phyloP scores from a whole-genome alignment of 2,888 invertebrate genomes.

The Diplazon laetatorius region DNA sequence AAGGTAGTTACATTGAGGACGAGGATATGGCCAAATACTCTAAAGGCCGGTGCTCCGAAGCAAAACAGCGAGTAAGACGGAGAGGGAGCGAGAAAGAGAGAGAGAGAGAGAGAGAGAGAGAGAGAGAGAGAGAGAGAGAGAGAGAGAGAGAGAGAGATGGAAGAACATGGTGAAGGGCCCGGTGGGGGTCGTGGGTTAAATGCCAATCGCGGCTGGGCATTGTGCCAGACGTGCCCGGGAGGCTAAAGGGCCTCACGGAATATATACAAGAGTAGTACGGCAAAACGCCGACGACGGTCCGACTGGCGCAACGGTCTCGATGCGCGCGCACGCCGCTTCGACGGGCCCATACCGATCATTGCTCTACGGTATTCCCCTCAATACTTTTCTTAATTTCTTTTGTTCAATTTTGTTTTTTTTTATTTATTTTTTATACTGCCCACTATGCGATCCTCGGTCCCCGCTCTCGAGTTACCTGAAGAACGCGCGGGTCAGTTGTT shows the following conservation, averaged over 20 bases:
- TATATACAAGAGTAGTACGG: constrained; percentile 47
- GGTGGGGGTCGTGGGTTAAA: constrained; percentile 74
- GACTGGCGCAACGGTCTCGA: constrained; percentile 26
- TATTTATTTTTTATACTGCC: too few species aligned
- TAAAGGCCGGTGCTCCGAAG: constrained; percentile 27
- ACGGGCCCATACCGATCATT: constrained; percentile 14
- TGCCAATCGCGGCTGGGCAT: constrained; percentile 75
- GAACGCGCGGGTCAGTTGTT: constrained; percentile 71
- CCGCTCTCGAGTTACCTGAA: constrained; percentile 37
- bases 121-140: constrained; percentile 50
- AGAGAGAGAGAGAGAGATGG: constrained; percentile 65
- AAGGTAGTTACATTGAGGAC: constrained; percentile 40
- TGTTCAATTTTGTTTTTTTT: too few species aligned
- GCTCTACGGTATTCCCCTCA: constrained; percentile 31
- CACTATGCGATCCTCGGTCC: constrained; percentile 1
- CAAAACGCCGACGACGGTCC: constrained; percentile 53
- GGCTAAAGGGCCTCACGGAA: constrained; percentile 64
- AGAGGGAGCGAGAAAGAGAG: constrained; percentile 64
- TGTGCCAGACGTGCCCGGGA: constrained; percentile 70
- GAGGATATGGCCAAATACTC: constrained; percentile 59
- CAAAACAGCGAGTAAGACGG: constrained; percentile 48
- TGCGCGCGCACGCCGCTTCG: not conserved
- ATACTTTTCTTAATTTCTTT: constrained; percentile 17
- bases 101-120: constrained; percentile 14
- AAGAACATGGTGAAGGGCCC: constrained; percentile 60